Evolutionary conservation across 2,888 invertebrate genomes (phyloP).

Genomic region (Agapetus fuscipes): DNA sequence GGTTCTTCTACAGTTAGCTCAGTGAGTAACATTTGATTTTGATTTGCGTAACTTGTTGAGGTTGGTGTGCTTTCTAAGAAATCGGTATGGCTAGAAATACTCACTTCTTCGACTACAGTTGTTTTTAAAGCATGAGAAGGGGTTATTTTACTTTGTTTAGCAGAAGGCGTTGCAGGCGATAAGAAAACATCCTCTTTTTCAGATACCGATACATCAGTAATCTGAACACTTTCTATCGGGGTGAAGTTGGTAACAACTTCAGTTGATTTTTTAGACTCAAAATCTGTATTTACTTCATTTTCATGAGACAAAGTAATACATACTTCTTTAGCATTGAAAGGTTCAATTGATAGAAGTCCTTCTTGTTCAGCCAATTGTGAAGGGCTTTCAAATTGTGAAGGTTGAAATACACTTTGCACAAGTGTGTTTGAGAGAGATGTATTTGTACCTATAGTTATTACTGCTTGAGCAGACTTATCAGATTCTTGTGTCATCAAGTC

Average conservation of each 20-base stretch:
- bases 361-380: slow-evolving; percentile 47
- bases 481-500: slow-evolving; percentile 41
- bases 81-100: slow-evolving; percentile 34
- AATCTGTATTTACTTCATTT: slow-evolving; percentile 41
- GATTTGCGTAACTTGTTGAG: slow-evolving; percentile 26
- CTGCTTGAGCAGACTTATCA: slow-evolving; percentile 46
- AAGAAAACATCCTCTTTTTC: slow-evolving; percentile 55
- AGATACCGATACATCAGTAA: slow-evolving; percentile 51
- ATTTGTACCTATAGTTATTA: slow-evolving; percentile 45
- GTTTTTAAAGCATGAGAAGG: slow-evolving; percentile 36
- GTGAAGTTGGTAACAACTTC: slow-evolving; percentile 40
- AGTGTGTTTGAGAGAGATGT: slow-evolving; percentile 54
- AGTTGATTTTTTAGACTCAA: slow-evolving; percentile 28
- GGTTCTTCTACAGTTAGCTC: slow-evolving; percentile 36
- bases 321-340: slow-evolving; percentile 54
- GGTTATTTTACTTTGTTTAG: slow-evolving; percentile 26
- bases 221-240: slow-evolving; percentile 50
- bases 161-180: slow-evolving; percentile 27
- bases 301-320: slow-evolving; percentile 54
- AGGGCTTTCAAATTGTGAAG: slow-evolving; percentile 35
- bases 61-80: slow-evolving; percentile 25
- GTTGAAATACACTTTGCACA: slow-evolving; percentile 45
- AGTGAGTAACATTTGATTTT: slow-evolving; percentile 32
- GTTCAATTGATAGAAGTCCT: slow-evolving; percentile 43
- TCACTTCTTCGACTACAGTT: slow-evolving; percentile 36